phyloP scores from a whole-genome alignment of 2,888 invertebrate genomes.

The Bedellia somnulentella region DNA sequence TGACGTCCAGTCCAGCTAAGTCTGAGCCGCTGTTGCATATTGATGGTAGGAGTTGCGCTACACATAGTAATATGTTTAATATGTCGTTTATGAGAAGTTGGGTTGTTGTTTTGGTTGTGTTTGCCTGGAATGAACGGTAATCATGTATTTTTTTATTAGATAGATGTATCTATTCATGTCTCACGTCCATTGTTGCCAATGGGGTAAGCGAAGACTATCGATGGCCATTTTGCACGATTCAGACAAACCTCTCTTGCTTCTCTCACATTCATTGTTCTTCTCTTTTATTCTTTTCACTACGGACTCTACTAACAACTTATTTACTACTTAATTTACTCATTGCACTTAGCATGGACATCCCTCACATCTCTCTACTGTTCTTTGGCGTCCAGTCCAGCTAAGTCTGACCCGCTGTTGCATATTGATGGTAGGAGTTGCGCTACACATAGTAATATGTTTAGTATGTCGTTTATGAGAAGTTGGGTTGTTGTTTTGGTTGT shows the following conservation, averaged over 20 bases:
- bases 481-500: constrained; percentile 59
- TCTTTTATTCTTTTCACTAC: too few relatives aligned
- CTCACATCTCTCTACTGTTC: constrained; percentile 70
- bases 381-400: constrained; percentile 61
- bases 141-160: neutral
- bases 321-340: constrained; percentile 75
- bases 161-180: too few relatives aligned
- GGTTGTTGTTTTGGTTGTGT: constrained; percentile 60
- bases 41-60: constrained; percentile 70
- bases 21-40: constrained; percentile 66
- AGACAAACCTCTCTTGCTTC: too few relatives aligned
- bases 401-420: constrained; percentile 63
- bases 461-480: constrained; percentile 68
- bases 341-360: constrained; percentile 82
- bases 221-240: too few relatives aligned
- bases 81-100: constrained; percentile 68
- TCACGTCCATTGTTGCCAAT: too few relatives aligned
- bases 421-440: constrained; percentile 72
- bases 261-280: too few relatives aligned
- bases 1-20: constrained; percentile 61
- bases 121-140: constrained; percentile 53
- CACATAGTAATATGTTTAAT: constrained; percentile 75
- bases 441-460: constrained; percentile 76
- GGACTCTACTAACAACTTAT: too few relatives aligned
- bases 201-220: too few relatives aligned